These are phyloP conservation scores for Anguilla marmorata DNA, from an alignment of 2,797 vertebrate species.

Conservation along the genomic window DNA sequence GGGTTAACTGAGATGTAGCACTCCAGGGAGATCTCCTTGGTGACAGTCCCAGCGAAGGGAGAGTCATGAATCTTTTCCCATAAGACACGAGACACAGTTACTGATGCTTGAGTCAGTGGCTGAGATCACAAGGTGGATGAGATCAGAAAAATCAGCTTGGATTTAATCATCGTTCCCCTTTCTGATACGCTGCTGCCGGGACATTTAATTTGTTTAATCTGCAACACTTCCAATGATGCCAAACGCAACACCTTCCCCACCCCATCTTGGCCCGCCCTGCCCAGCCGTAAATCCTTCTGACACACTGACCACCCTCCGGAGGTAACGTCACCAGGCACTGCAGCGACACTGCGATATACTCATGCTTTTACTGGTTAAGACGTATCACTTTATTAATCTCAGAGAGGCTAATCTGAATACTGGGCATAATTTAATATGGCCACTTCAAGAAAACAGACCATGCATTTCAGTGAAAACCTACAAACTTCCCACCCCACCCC, in stretches of 20 bases:
- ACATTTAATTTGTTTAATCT: neutral
- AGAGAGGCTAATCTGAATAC: neutral
- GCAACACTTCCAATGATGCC: neutral
- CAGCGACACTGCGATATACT: neutral
- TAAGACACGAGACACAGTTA: neutral
- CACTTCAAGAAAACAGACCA: neutral
- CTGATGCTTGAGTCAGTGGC: conserved; percentile 1
- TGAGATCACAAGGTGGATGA: conserved; percentile 21
- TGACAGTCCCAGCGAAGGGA: conserved; percentile 1
- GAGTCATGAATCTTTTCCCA: neutral
- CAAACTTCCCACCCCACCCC: neutral
- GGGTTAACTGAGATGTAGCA: neutral
- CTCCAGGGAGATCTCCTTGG: neutral
- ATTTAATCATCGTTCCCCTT: neutral
- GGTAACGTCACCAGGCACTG: conserved; percentile 13
- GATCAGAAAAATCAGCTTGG: neutral
- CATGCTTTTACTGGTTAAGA: neutral
- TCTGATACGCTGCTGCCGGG: neutral
- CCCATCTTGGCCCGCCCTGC: neutral
- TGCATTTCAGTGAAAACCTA: neutral
- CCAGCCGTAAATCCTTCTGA: conserved; percentile 26
- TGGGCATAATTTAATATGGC: neutral
- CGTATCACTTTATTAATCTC: neutral
- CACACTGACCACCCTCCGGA: conserved; percentile 14
- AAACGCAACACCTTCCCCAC: neutral